Evolutionary conservation across 1,140 invertebrate genomes (phyloP), one percentile per base, ranked within the genome.

Genomic region (Ostrea edulis): DNA sequence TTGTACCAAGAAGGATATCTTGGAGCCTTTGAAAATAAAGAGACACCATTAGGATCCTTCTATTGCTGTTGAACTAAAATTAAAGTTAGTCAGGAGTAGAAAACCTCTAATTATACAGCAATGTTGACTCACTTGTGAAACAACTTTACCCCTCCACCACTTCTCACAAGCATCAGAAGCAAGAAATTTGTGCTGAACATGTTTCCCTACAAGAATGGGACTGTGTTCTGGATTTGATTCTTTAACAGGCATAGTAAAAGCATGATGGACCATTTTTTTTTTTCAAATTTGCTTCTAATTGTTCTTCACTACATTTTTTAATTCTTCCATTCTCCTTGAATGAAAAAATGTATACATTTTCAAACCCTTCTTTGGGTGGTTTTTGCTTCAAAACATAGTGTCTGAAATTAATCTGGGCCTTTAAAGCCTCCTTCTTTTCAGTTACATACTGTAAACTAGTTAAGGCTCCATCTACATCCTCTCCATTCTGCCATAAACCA

Each of bases 261-360:
- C 65, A 71, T 71, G 65, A 71, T 22, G 22, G 25, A 71, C 65
- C 65, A 71, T 12, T 4, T 12, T 0, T 8, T 71, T 71, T 71
- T 71, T 71, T 71, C 25, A 71, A 68, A 68, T 68, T 68, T 68
- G 65, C 65, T 71, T 20, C 65, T 71, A 71, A 71, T 71, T 71
- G 17, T 71, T 71, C n/a, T 71, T 25, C 25, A 29, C 2, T 71
- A 71, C n/a, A 71, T 71, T 71, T 3, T 71, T 71, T 25, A 71
- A 25, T 71, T 71, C 25, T 71, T 71, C 65, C 65, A 71, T 71
- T 71, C 65, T 71, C n/a, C n/a, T 71, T 71, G 65, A 71, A 71
- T 71, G 65, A 71, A 71, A 71, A 71, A 71, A 25, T 71, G 25
- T 25, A 22, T 25, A 3, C 65, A 71, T 71, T 71, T 71, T 71